Conservation (phyloP, 2,888 invertebrate genomes). For the Bruchidius siliquastri region DNA sequence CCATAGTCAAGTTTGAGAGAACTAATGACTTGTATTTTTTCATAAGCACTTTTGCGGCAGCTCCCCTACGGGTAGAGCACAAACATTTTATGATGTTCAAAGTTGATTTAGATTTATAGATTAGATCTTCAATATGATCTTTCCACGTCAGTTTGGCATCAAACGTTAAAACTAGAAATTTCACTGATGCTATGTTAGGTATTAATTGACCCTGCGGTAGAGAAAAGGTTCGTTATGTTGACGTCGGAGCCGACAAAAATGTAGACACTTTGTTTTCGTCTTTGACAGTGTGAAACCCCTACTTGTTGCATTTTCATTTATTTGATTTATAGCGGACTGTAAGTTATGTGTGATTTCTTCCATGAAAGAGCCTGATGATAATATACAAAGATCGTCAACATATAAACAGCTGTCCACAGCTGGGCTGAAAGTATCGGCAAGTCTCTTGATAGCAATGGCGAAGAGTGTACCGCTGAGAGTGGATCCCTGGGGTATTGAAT, state of each 20-base stretch:
- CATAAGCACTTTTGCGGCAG: constrained; percentile 4
- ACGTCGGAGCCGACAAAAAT: too few species aligned
- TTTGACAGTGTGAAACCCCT: constrained; percentile 3
- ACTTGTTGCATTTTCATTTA: background rate
- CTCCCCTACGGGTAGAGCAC: constrained; percentile 6
- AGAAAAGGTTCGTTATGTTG: too few species aligned
- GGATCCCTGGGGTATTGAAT: constrained; percentile 19
- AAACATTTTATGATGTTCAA: constrained; percentile 4
- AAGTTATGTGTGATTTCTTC: background rate
- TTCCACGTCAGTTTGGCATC: too few species aligned
- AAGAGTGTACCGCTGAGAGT: constrained; percentile 15
- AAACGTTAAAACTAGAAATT: too few species aligned
- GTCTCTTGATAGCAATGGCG: constrained; percentile 15
- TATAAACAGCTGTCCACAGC: constrained; percentile 6
- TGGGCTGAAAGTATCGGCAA: constrained; percentile 1
- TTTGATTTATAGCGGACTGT: constrained; percentile 5
- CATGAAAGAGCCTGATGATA: background rate
- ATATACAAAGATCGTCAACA: constrained; percentile 11
- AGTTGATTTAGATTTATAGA: constrained; percentile 1
- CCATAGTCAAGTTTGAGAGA: constrained; percentile 6
- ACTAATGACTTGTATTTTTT: constrained; percentile 3
- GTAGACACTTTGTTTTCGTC: background rate
- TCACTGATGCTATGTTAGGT: too few species aligned
- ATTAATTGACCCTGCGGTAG: too few species aligned
- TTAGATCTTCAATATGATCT: background rate